phyloP scores from a whole-genome alignment of 1,140 invertebrate genomes.

The Ceratina australensis region DNA sequence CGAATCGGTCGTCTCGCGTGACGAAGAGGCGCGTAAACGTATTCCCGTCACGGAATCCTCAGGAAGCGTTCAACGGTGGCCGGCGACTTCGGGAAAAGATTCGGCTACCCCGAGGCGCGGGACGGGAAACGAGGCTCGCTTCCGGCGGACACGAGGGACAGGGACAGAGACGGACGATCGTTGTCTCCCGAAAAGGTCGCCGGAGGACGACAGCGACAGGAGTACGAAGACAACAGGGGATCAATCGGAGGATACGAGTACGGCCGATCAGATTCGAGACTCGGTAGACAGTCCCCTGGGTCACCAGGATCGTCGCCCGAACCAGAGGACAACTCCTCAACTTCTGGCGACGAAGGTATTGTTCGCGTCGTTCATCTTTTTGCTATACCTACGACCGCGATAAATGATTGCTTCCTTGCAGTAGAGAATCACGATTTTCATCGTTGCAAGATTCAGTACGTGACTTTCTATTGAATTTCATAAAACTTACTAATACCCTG shows the following conservation, averaged over 20 bases:
- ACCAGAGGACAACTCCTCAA: constrained; percentile 75
- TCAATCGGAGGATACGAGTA: constrained; percentile 58
- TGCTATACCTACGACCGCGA: background rate
- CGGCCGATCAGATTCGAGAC: constrained; percentile 52
- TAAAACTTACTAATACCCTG: too few relatives aligned
- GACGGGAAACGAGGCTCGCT: constrained; percentile 49
- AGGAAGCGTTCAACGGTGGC: constrained; percentile 75
- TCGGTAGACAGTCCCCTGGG: constrained; percentile 63
- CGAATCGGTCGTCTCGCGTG: constrained; percentile 11
- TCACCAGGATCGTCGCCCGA: constrained; percentile 73
- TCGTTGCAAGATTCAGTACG: background rate
- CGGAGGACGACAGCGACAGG: constrained; percentile 7
- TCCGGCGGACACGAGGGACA: constrained; percentile 23
- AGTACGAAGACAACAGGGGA: constrained; percentile 55
- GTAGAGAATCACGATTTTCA: background rate
- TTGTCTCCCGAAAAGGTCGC: constrained; percentile 49
- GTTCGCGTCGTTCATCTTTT: constrained; percentile 1
- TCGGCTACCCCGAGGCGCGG: constrained; percentile 62
- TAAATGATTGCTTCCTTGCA: too few relatives aligned
- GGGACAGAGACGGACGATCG: constrained; percentile 34
- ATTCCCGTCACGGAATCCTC: constrained; percentile 54
- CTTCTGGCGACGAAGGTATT: constrained; percentile 78
- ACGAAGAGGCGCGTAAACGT: constrained; percentile 47
- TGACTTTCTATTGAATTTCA: too few relatives aligned
- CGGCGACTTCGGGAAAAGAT: constrained; percentile 71